Evolutionary conservation across 2,113 vertebrate species (phyloP), one percentile per base, ranked within the genome.

Genomic region (Furnarius figulus): DNA sequence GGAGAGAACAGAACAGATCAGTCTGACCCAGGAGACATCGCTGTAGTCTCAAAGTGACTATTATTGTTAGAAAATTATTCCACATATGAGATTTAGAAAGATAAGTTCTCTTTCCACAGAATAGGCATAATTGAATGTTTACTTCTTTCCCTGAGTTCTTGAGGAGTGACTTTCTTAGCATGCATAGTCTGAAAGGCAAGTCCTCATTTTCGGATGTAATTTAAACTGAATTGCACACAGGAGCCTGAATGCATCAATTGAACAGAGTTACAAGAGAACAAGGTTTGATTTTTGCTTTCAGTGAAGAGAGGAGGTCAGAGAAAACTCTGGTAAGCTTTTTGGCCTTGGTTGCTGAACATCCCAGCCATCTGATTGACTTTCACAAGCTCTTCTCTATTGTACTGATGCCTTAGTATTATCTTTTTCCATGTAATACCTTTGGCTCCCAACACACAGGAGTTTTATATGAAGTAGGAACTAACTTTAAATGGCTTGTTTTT

Each of bases 51-150:
- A 47, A 67, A 94, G 85, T 72, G 84, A 78, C 84, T 89, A 27
- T 95, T 92, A 86, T 18, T 84, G 76, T 89, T 79, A 82, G 73
- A 93, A 92, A 93, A 92, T 76, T 53, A 73, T 89, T 94, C 58
- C 42, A 79, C 70, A 50, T 70, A 28, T 30, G 49, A 94, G 80
- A 66, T 68, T 62, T 68, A 90, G 92, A 93, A 91, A 80, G 58
- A 24, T 22, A 83, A 84, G 49, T 74, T 84, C 72, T 89, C 89
- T 73, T 80, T 70, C 40, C 12, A 5, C 31, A 61, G 46, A 95
- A 84, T 39, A 76, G 37, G 35, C 24, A 44, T 68, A 89, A 93
- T 86, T 92, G 65, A 87, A 87, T 88, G 61, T 87, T 96, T 95
- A 73, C 79, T 77, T 78, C 82, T 95, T 87, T 65, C 83, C 76